Conservation (phyloP, 2,113 vertebrate genomes). For the Dipodomys merriami region DNA sequence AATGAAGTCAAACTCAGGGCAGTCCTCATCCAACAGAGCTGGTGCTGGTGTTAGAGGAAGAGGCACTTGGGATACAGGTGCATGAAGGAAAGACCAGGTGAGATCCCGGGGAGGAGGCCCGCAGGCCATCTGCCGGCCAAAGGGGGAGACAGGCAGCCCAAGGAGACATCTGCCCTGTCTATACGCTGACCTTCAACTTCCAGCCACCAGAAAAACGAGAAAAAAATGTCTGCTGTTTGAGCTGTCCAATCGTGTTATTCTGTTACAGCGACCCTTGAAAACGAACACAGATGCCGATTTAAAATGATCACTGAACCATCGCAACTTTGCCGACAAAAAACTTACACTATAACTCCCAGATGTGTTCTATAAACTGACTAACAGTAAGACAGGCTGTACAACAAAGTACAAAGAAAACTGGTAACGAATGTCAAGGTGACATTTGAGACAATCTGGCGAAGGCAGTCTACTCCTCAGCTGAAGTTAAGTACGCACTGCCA, state of each 20-base stretch:
- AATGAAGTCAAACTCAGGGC: neutral
- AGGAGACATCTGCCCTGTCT: neutral
- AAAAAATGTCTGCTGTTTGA: neutral
- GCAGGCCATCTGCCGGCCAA: neutral
- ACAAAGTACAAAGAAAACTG: neutral
- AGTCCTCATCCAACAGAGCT: neutral
- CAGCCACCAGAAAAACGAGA: neutral
- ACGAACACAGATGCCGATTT: neutral
- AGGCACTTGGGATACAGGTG: fast-evolving
- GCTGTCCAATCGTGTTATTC: neutral
- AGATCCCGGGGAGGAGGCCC: neutral
- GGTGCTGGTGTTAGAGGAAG: neutral
- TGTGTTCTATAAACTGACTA: neutral
- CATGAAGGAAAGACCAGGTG: fast-evolving
- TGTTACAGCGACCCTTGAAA: neutral
- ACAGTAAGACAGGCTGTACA: neutral
- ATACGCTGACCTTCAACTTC: neutral
- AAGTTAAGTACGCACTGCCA: neutral
- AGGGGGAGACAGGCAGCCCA: neutral
- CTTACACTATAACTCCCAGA: neutral
- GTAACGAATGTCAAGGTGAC: neutral
- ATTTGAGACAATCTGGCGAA: neutral
- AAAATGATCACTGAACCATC: neutral
- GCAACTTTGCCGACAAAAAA: neutral
- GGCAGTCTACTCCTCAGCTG: neutral